These are phyloP conservation scores for Charadrius vociferus DNA, from an alignment of 2,113 vertebrate species.

Conservation along the genomic window DNA sequence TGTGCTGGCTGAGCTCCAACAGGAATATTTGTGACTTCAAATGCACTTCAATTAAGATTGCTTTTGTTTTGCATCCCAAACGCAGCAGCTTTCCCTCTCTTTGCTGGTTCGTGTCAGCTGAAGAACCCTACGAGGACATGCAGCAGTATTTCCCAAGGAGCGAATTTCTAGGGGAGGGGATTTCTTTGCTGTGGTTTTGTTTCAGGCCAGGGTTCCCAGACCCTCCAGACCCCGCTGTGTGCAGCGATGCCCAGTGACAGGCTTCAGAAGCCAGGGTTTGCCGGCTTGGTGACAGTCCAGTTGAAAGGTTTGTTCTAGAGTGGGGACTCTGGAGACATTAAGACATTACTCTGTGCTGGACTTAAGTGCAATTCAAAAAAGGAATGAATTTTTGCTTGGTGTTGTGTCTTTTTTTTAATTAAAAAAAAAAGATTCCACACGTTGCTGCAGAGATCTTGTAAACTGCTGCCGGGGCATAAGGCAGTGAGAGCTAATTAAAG, in stretches of 20 bases:
- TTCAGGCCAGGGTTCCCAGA: not conserved
- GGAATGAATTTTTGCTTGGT: not conserved
- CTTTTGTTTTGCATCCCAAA: constrained; percentile 25
- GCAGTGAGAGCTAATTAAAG: not conserved
- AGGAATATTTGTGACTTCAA: not conserved
- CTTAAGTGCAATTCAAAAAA: not conserved
- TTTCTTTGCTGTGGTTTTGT: not conserved
- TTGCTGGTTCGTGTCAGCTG: not conserved
- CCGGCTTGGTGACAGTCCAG: accelerated
- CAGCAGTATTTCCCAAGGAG: not conserved
- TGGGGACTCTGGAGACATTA: not conserved
- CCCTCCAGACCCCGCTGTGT: not conserved
- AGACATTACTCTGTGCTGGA: not conserved
- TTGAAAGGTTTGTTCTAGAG: not conserved
- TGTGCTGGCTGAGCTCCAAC: not conserved
- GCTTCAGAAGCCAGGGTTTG: not conserved
- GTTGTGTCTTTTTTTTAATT: not conserved
- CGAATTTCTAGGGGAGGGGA: not conserved
- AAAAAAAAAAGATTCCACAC: not conserved
- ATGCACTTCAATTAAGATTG: not conserved
- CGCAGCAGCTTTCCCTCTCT: not conserved
- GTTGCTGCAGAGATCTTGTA: not conserved
- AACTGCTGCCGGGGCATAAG: not conserved
- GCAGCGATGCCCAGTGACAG: not conserved
- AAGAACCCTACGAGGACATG: not conserved